Percentiles rank a stretch among this genome's conserved stretches.
phyloP scores from a whole-genome alignment of 2,113 vertebrate genomes.

The Melozone crissalis region DNA sequence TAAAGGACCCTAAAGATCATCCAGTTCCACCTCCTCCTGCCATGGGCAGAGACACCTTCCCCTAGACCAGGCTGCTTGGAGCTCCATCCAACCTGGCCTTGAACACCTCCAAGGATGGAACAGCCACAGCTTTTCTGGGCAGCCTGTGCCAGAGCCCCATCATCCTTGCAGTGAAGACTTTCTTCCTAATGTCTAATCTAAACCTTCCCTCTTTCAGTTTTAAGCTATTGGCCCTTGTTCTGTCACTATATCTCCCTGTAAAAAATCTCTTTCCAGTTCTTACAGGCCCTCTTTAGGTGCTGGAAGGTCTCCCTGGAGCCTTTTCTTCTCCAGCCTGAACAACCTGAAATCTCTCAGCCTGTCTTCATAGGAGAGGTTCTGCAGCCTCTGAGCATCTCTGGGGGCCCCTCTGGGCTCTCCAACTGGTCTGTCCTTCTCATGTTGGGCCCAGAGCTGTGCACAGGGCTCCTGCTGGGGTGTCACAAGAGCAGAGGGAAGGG shows the following conservation, averaged over 20 bases:
- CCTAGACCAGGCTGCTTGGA: background rate
- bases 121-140: background rate
- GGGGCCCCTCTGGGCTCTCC: background rate
- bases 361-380: background rate
- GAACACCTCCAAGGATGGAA: background rate
- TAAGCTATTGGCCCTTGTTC: background rate
- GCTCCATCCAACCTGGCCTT: background rate
- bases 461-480: background rate
- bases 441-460: background rate
- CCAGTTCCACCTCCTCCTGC: background rate
- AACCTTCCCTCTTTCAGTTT: background rate
- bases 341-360: background rate
- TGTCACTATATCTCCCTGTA: background rate
- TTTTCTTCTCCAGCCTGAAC: background rate
- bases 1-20: background rate
- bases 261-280: background rate
- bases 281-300: background rate
- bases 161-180: background rate
- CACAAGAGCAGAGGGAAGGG: background rate
- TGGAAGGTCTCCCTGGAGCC: background rate
- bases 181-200: background rate
- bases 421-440: background rate
- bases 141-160: fast-evolving
- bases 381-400: background rate
- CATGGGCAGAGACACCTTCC: background rate